Percentiles rank a stretch among this genome's conserved stretches.
phyloP scores from a whole-genome alignment of 2,797 vertebrate species.

The Siniperca scherzeri region DNA sequence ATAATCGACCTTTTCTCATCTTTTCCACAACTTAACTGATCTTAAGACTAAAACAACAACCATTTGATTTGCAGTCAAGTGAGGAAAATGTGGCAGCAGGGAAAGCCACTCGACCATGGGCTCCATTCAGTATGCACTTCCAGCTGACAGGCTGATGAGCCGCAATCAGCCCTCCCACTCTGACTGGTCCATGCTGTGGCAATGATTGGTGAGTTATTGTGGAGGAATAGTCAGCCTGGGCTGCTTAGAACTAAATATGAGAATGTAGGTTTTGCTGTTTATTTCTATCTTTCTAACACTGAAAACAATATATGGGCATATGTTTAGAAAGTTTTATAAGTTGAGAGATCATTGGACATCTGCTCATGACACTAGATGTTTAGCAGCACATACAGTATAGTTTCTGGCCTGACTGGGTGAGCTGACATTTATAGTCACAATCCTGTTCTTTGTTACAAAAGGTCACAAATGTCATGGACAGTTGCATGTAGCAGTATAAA shows the following conservation, averaged over 20 bases:
- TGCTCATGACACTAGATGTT: slow-evolving; percentile 6
- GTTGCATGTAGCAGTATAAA: neutral
- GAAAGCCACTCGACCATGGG: slow-evolving; percentile 56
- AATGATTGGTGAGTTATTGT: slow-evolving; percentile 47
- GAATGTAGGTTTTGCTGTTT: neutral
- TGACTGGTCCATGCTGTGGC: slow-evolving; percentile 52
- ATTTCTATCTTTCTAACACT: slow-evolving; percentile 5
- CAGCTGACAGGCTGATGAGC: slow-evolving; percentile 71
- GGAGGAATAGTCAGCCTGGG: slow-evolving; percentile 26
- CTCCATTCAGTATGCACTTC: slow-evolving; percentile 47
- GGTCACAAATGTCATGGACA: slow-evolving; percentile 3
- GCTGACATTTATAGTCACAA: neutral
- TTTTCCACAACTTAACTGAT: slow-evolving; percentile 50
- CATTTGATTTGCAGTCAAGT: slow-evolving; percentile 58
- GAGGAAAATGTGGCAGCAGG: slow-evolving; percentile 39
- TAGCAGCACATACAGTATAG: neutral
- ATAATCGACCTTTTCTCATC: slow-evolving; percentile 45
- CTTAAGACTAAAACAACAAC: slow-evolving; percentile 60
- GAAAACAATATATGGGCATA: neutral
- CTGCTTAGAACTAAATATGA: slow-evolving; percentile 18
- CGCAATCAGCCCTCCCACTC: slow-evolving; percentile 62
- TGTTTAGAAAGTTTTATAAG: neutral
- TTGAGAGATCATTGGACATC: neutral
- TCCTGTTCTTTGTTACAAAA: slow-evolving; percentile 2
- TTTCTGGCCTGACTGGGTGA: neutral